Percentiles rank a stretch among this genome's conserved stretches.
Conservation (phyloP, 2,888 invertebrate species). For the Norana najaformis region DNA sequence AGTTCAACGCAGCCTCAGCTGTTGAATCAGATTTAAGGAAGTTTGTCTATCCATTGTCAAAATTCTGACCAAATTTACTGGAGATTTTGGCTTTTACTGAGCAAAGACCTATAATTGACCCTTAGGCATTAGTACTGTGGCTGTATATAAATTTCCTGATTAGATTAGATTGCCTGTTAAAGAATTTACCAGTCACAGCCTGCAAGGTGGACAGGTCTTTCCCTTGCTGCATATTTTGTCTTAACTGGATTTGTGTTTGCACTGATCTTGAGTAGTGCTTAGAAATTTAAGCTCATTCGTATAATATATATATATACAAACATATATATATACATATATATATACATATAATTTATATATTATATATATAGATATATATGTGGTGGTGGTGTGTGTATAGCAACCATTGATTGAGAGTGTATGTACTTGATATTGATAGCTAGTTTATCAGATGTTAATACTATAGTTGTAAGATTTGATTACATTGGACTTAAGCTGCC, state of each 20-base stretch:
- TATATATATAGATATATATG: too few species aligned
- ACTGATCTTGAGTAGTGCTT: not conserved
- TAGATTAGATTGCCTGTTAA: not conserved
- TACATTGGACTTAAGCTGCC: constrained; percentile 13
- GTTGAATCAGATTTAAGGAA: too few species aligned
- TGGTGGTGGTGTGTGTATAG: too few species aligned
- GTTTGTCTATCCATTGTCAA: too few species aligned
- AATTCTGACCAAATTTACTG: not conserved
- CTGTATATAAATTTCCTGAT: not conserved
- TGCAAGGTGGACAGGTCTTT: not conserved
- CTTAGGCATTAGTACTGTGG: not conserved
- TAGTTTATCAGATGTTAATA: not conserved
- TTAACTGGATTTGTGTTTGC: not conserved
- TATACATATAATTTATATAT: too few species aligned
- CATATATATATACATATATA: too few species aligned
- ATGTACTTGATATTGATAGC: not conserved
- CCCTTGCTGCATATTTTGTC: not conserved
- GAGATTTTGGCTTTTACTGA: too few species aligned
- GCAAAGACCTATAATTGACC: not conserved
- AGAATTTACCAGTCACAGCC: not conserved
- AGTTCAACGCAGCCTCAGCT: too few species aligned
- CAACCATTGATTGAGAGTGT: constrained; percentile 4
- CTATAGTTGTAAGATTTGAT: not conserved
- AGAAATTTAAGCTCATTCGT: not conserved
- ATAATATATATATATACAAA: too few species aligned